Conservation (phyloP, 1,140 invertebrate genomes). For the Drosophila azteca region DNA sequence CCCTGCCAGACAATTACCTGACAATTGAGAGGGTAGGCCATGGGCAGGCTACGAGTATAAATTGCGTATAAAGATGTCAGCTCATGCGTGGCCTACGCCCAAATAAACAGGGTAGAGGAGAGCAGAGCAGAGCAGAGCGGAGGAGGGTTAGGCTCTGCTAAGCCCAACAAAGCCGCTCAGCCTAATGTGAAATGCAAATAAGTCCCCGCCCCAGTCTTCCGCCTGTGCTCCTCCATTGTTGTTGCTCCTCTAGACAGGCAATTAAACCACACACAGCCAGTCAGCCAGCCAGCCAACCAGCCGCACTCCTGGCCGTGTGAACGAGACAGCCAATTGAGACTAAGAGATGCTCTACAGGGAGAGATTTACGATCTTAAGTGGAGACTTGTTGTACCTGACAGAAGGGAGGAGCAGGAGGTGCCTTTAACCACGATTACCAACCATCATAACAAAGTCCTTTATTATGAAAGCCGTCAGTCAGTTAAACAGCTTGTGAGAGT, state of each 20-base stretch:
- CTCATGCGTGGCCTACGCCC: slow-evolving; percentile 60
- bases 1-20: slow-evolving; percentile 46
- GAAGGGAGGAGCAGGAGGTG: no score
- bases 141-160: slow-evolving; percentile 14
- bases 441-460: not conserved
- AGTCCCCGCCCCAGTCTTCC: slow-evolving; percentile 23
- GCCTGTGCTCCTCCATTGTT: not conserved
- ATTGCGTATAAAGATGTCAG: slow-evolving; percentile 75
- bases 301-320: not conserved
- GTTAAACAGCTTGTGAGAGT: no score
- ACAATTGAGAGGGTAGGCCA: slow-evolving; percentile 21
- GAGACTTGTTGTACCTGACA: no score
- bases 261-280: slow-evolving; percentile 47
- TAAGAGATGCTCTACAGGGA: slow-evolving; percentile 22
- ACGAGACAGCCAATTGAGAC: not conserved
- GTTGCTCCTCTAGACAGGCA: slow-evolving; percentile 46
- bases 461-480: not conserved
- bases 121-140: not conserved
- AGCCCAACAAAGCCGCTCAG: slow-evolving; percentile 59
- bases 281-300: no score
- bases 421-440: no score
- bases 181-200: slow-evolving; percentile 70
- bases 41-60: slow-evolving; percentile 38
- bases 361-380: not conserved
- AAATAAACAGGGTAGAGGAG: slow-evolving; percentile 47